Conservation (phyloP, 2,797 vertebrate species). For the Cetoscarus ocellatus region DNA sequence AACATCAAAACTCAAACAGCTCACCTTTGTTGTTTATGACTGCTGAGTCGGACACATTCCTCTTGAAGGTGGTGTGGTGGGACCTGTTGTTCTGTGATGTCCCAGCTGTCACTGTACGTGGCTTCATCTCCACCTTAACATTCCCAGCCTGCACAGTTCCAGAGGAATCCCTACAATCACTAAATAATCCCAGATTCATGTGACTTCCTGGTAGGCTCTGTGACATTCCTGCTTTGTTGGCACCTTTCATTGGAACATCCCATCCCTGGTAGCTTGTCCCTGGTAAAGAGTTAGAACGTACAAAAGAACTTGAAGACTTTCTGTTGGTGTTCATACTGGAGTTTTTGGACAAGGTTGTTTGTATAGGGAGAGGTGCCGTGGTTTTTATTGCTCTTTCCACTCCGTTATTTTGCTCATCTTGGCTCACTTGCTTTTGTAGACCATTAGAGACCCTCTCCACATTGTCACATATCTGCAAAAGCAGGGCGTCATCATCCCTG, state of each 20-base stretch:
- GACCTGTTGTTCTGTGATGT: slow-evolving; percentile 29
- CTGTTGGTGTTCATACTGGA: not conserved
- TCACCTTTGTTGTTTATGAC: slow-evolving; percentile 86
- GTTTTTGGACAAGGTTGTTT: not conserved
- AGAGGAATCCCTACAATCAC: slow-evolving; percentile 62
- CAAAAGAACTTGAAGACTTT: slow-evolving; percentile 49
- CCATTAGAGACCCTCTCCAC: slow-evolving; percentile 88
- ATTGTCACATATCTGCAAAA: slow-evolving; percentile 92
- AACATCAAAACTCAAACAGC: slow-evolving; percentile 15
- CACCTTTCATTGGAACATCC: slow-evolving; percentile 57
- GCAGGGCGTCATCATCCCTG: slow-evolving; percentile 89
- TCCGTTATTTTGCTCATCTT: slow-evolving; percentile 19
- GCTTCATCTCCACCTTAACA: slow-evolving; percentile 23
- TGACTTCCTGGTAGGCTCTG: slow-evolving; percentile 54
- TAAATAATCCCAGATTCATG: slow-evolving; percentile 76
- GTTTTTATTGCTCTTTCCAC: slow-evolving; percentile 23
- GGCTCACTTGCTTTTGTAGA: slow-evolving; percentile 46
- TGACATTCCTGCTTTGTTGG: slow-evolving; percentile 52
- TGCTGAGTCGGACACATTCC: slow-evolving; percentile 84
- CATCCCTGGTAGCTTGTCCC: slow-evolving; percentile 61
- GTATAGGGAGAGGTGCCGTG: slow-evolving; percentile 36
- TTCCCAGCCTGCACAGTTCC: slow-evolving; percentile 47
- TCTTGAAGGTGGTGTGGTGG: slow-evolving; percentile 85
- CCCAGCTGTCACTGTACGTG: slow-evolving; percentile 30
- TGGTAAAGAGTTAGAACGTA: slow-evolving; percentile 78